Conservation (phyloP, 2,113 vertebrate species). For the Tapirus terrestris region DNA sequence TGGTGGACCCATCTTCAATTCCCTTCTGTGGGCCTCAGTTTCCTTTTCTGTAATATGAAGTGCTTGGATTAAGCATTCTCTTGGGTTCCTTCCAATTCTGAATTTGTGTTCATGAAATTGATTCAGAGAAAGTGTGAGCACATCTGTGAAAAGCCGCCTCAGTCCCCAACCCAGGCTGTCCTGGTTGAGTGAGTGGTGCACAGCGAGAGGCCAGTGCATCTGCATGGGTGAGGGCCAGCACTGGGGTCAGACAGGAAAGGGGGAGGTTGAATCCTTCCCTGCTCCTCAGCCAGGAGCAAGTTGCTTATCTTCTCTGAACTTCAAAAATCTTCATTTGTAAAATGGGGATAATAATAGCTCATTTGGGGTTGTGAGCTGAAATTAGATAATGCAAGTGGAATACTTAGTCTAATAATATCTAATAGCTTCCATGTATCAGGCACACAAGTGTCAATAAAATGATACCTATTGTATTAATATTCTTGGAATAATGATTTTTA, state of each 20-base stretch:
- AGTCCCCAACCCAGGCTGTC: neutral
- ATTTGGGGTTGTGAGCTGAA: neutral
- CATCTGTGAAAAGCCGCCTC: neutral
- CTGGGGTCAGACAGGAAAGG: neutral
- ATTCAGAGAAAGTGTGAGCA: neutral
- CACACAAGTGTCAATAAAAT: neutral
- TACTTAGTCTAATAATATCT: neutral
- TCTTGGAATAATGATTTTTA: neutral
- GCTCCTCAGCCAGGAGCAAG: neutral
- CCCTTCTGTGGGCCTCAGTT: constrained; percentile 17
- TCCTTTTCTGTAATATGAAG: neutral
- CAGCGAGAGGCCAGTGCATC: neutral
- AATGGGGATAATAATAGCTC: neutral
- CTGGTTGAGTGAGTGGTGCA: neutral
- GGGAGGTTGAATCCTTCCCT: neutral
- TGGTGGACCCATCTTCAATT: neutral
- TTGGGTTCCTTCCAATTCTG: neutral
- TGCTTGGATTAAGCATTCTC: neutral
- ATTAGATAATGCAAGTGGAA: neutral
- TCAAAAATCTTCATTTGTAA: neutral
- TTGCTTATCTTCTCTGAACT: constrained; percentile 13
- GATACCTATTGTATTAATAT: neutral
- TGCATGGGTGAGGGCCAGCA: neutral
- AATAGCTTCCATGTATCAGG: neutral
- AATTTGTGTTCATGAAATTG: neutral